Evolutionary conservation across 64 coral and sea anemone species (phyloP), one percentile per base, ranked within the genome.

Genomic region (Actinia tenebrosa): DNA sequence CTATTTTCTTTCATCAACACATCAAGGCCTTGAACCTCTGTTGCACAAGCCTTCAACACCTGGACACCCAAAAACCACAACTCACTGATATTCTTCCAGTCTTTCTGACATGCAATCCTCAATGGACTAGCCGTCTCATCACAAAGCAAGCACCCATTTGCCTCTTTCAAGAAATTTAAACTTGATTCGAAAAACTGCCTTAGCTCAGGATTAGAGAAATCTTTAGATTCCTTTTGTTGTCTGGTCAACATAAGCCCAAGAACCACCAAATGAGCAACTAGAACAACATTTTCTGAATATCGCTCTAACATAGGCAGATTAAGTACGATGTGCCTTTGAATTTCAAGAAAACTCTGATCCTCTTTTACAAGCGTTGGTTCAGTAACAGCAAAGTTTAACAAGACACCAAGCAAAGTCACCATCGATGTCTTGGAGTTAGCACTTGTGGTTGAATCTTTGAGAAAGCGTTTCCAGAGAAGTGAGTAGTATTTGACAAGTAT

Each of bases 371-470:
- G 93, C 46, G 55, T 45, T 81, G 86, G 79, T 44, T 99, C 90
- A 44, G 93, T 93, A 3, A 99, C 97, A 89, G 91, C 27, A 78
- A 99, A 82, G 86, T 99, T 99, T 55, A 99, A 80, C 10, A 99
- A 83, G 59, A 99, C 89, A 22, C 91, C 91, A 78, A 90, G 69
- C 16, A 99, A 44, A 14, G 94, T 90, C 45, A 83, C 69, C 54
- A 99, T 82, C 27, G 85, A 84, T 16, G 86, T 91, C 64, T 92
- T 84, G 55, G 69, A 30, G 11, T 75, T 42, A 14, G 2, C 10
- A 42, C 69, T 37, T 75, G 69, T 75, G 26, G 69, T 27, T 27
- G 69, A 30, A 11, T 75, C 69, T 13, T 75, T 20, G 14, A 45
- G 44, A 81, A 80, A 93, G 9, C 60, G 81, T 5, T 99, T 69